Evolutionary conservation across 2,888 invertebrate genomes (phyloP).

Genomic region (Noctua comes): DNA sequence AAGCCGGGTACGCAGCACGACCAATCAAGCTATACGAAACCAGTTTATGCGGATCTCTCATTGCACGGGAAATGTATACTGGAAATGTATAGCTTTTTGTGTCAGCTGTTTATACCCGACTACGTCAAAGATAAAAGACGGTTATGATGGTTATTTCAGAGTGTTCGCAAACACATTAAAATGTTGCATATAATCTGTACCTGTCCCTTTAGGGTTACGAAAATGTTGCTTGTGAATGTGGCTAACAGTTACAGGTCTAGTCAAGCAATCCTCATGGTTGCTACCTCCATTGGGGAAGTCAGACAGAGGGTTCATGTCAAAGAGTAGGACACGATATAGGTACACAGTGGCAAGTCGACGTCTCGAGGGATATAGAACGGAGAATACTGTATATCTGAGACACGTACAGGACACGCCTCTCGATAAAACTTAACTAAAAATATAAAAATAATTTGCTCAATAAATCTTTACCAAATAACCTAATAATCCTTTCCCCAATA

Average conservation of each 20-base stretch:
- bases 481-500: conserved; percentile 50
- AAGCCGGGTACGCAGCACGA: background rate
- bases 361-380: conserved; percentile 17
- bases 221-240: conserved; percentile 10
- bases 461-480: conserved; percentile 26
- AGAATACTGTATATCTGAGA: conserved; percentile 10
- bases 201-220: background rate
- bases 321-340: background rate
- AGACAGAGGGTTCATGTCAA: background rate
- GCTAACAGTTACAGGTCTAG: background rate
- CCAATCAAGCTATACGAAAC: no score
- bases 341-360: conserved; percentile 42
- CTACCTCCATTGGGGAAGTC: conserved; percentile 45
- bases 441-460: conserved; percentile 34
- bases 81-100: no score
- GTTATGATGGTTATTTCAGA: background rate
- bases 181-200: background rate
- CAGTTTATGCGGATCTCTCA: no score
- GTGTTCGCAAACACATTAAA: background rate
- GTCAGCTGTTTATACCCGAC: background rate
- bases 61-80: no score
- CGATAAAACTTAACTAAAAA: conserved; percentile 7
- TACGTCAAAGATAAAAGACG: background rate
- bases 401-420: background rate
- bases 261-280: conserved; percentile 11